Evolutionary conservation across 2,888 invertebrate species (phyloP).

Genomic region (Phytoseiulus persimilis): DNA sequence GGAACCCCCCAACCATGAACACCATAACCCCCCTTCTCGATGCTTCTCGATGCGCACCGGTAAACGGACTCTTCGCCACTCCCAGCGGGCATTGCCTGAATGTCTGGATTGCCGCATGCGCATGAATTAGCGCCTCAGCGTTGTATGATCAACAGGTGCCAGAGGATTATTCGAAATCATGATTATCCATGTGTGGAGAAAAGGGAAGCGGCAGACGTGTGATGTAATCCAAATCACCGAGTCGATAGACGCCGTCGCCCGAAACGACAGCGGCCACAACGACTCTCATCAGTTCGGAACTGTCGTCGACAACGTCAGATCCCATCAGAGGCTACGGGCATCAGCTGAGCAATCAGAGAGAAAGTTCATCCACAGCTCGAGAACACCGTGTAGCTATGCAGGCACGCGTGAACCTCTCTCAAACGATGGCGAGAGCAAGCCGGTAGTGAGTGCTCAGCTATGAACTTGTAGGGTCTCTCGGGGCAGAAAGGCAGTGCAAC

Average conservation of each 20-base stretch:
- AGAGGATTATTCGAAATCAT: background rate
- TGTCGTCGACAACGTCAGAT: background rate
- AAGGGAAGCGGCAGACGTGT: background rate
- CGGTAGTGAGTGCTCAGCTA: background rate
- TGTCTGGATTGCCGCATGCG: background rate
- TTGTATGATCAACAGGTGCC: background rate
- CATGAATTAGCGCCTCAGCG: background rate
- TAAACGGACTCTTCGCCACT: too few relatives aligned
- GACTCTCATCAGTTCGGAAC: background rate
- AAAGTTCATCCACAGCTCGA: background rate
- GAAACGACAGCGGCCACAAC: background rate
- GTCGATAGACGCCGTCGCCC: background rate
- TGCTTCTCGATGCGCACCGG: too few relatives aligned
- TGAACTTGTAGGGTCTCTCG: background rate
- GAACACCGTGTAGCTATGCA: background rate
- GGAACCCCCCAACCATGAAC: too few relatives aligned
- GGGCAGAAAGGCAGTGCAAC: background rate
- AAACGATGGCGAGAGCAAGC: background rate
- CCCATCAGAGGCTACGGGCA: too few relatives aligned
- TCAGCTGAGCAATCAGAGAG: constrained; percentile 5
- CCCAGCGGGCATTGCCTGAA: background rate
- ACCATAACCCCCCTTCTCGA: too few relatives aligned
- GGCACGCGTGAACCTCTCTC: background rate
- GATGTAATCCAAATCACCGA: background rate
- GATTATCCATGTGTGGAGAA: background rate